phyloP scores from a whole-genome alignment of 2,888 invertebrate species.

The Nephrotoma appendiculata region DNA sequence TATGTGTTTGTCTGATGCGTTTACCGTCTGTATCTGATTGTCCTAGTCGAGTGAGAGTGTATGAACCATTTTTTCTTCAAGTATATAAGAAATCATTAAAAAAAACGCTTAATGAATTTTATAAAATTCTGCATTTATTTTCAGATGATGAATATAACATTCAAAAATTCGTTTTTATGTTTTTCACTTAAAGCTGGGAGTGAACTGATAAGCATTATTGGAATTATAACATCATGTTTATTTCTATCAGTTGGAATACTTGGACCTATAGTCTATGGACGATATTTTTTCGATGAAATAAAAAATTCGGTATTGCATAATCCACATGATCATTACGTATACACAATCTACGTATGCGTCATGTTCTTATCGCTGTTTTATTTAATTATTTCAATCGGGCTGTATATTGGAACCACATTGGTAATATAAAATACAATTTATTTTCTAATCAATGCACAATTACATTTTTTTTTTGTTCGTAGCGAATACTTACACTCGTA shows the following conservation, averaged over 20 bases:
- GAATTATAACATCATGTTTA: not conserved
- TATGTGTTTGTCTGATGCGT: no score
- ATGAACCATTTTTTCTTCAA: no score
- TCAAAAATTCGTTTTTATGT: not conserved
- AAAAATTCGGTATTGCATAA: not conserved
- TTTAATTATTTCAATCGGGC: not conserved
- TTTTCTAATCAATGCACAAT: not conserved
- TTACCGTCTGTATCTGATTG: no score
- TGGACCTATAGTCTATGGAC: not conserved
- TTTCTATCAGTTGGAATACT: not conserved
- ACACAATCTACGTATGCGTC: not conserved
- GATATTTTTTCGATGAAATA: not conserved
- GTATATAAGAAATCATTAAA: no score
- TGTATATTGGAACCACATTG: not conserved
- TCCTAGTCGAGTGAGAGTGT: no score
- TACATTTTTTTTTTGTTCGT: not conserved
- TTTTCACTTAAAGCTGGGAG: not conserved
- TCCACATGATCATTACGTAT: not conserved
- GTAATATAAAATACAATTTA: not conserved
- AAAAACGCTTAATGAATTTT: no score
- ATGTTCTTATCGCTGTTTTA: not conserved
- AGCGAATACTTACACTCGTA: not conserved
- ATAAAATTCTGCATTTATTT: not conserved
- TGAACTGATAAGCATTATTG: not conserved
- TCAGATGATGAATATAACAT: not conserved